Conservation (phyloP, 2,888 invertebrate species). For the Carabus problematicus region DNA sequence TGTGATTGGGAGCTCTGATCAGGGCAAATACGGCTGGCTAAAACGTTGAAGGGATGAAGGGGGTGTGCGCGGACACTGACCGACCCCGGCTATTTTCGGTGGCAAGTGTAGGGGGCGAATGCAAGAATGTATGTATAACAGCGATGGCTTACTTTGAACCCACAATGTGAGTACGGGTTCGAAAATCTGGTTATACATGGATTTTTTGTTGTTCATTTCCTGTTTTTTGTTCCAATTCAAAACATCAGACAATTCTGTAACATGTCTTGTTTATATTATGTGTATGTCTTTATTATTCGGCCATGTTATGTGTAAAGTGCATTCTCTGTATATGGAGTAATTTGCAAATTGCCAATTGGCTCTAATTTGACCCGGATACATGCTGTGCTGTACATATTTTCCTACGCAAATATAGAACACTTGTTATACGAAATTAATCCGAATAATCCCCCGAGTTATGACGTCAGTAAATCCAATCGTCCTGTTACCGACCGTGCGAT, state of each 20-base stretch:
- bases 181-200: too few species aligned
- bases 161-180: too few species aligned
- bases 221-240: too few species aligned
- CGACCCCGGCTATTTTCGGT: too few species aligned
- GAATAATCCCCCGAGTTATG: slow-evolving; percentile 14
- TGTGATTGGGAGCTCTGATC: slow-evolving; percentile 41
- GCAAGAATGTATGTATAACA: too few species aligned
- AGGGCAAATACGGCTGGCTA: slow-evolving; percentile 26
- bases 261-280: too few species aligned
- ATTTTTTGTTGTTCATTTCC: too few species aligned
- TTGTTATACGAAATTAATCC: slow-evolving; percentile 24
- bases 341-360: slow-evolving; percentile 17
- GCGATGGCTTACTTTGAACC: too few species aligned
- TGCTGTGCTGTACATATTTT: slow-evolving; percentile 7
- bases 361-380: slow-evolving; percentile 14
- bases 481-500: slow-evolving; percentile 3
- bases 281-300: neutral
- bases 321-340: slow-evolving; percentile 16
- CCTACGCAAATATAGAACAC: neutral
- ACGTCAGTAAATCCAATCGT: slow-evolving; percentile 5
- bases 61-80: too few species aligned
- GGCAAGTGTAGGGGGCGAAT: too few species aligned
- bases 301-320: slow-evolving; percentile 6
- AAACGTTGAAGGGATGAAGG: neutral
- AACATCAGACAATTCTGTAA: too few species aligned